Percentiles rank a stretch among this genome's conserved stretches.
Conservation (phyloP, 2,888 invertebrate genomes). For the Xestia rhomboidea region DNA sequence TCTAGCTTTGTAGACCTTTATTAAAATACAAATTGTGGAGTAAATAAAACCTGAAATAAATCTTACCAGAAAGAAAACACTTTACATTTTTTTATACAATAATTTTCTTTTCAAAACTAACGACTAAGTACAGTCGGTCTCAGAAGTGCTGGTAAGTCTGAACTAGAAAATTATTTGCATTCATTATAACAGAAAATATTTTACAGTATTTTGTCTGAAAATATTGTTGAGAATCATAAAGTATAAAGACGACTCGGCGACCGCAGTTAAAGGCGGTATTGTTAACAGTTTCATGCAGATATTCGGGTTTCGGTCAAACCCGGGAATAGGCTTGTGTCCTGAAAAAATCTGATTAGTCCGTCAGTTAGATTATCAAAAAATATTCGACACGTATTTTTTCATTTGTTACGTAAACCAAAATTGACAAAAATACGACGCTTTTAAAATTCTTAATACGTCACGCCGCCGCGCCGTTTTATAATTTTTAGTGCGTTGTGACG, state of each 20-base stretch:
- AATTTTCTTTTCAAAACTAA: conserved; percentile 10
- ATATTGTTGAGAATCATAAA: conserved; percentile 6
- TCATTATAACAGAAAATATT: conserved; percentile 35
- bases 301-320: no score
- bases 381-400: no score
- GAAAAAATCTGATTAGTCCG: no score
- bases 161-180: conserved; percentile 46
- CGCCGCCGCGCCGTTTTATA: no score
- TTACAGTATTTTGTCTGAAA: conserved; percentile 7
- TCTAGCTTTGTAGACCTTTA: background rate
- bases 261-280: background rate
- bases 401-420: no score
- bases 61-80: background rate
- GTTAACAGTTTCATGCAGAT: background rate
- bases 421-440: no score
- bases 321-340: no score
- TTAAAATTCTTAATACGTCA: no score
- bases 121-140: background rate
- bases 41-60: background rate
- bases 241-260: background rate
- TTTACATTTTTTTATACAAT: background rate
- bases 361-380: no score
- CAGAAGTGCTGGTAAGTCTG: conserved; percentile 4
- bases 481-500: no score
- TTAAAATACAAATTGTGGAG: no score